phyloP scores from a whole-genome alignment of 2,113 vertebrate species.

The Gallinago media region DNA sequence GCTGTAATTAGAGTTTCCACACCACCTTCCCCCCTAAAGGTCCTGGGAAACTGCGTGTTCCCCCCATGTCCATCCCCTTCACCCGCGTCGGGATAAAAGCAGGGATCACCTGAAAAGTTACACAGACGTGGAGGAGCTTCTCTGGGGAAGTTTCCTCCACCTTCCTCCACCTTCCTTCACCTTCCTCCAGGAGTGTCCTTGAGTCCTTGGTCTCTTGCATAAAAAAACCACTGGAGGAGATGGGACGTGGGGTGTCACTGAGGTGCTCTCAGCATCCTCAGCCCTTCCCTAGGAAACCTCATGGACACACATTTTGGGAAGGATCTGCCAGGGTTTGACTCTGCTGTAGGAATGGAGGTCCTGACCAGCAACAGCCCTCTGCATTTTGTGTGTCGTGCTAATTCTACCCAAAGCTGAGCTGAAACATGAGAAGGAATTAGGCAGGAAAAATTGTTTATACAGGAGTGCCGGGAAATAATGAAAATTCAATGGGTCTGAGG shows the following conservation, averaged over 20 bases:
- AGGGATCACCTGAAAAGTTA: background rate
- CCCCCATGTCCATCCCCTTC: rapidly evolving
- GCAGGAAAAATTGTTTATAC: background rate
- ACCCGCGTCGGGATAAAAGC: background rate
- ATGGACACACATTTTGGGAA: rapidly evolving
- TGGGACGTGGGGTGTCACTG: background rate
- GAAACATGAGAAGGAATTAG: background rate
- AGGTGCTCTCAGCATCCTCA: background rate
- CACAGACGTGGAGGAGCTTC: background rate
- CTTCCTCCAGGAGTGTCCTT: background rate
- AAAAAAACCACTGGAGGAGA: background rate
- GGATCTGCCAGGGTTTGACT: background rate
- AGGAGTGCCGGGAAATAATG: background rate
- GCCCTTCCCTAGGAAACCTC: background rate
- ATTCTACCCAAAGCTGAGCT: background rate
- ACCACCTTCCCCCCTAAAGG: background rate
- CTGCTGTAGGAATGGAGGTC: background rate
- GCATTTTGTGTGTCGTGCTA: background rate
- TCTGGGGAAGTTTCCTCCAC: background rate
- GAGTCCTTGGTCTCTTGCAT: background rate
- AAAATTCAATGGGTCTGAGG: background rate
- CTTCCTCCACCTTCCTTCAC: background rate
- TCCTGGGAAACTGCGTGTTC: background rate
- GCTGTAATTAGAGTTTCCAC: background rate
- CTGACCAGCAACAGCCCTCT: background rate